A percentile compares a stretch with the other conserved stretches of the same genome.
These are phyloP conservation scores for Toxotes chatareus DNA, from an alignment of 2,113 vertebrate genomes.

Conservation along the genomic window DNA sequence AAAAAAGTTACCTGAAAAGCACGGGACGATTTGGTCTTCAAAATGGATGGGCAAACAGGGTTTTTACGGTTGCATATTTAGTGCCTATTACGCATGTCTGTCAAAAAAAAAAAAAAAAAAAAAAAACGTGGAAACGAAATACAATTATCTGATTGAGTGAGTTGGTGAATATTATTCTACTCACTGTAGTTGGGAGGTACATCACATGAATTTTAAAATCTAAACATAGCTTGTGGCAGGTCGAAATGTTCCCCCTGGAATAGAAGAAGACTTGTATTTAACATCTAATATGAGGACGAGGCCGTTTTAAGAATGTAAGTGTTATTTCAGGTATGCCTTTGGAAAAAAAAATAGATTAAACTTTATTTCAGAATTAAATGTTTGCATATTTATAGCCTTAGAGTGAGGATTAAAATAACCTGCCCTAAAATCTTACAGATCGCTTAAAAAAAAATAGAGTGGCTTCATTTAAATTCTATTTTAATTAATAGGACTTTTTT, in stretches of 20 bases:
- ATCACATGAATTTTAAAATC: conserved; percentile 75
- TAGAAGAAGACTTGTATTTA: conserved; percentile 60
- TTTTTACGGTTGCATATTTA: conserved; percentile 75
- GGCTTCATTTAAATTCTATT: conserved; percentile 17
- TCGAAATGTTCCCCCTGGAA: conserved; percentile 68
- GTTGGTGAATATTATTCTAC: conserved; percentile 71
- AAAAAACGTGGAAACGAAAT: conserved; percentile 56
- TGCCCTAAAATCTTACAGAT: neutral
- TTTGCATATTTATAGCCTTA: conserved; percentile 16
- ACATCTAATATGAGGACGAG: conserved; percentile 59
- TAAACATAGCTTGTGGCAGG: conserved; percentile 69
- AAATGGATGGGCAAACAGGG: conserved; percentile 65
- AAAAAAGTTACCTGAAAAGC: conserved; percentile 85
- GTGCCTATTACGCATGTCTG: conserved; percentile 84
- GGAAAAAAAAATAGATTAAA: conserved; percentile 35
- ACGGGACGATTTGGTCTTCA: conserved; percentile 77
- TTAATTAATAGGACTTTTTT: neutral
- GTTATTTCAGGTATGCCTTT: conserved; percentile 34
- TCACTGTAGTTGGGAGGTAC: conserved; percentile 58
- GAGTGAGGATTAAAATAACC: conserved; percentile 1
- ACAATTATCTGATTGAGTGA: conserved; percentile 75
- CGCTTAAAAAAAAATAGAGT: conserved; percentile 7
- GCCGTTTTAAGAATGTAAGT: conserved; percentile 25
- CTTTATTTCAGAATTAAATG: conserved; percentile 44
- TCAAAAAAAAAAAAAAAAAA: conserved; percentile 79